These are phyloP conservation scores for Carapus acus DNA, from an alignment of 2,797 vertebrate species.

Conservation along the genomic window DNA sequence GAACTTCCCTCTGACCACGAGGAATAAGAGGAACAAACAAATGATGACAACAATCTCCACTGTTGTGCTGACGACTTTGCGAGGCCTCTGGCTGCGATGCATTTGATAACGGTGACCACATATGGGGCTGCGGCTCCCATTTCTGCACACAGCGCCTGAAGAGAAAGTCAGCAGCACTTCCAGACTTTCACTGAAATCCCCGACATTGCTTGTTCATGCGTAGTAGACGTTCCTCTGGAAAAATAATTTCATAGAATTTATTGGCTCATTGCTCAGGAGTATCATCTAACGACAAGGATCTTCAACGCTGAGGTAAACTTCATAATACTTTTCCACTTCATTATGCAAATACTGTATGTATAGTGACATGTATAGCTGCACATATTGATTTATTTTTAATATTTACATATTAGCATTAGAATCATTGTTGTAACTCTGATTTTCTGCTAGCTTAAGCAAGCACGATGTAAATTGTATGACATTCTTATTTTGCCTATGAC, in stretches of 20 bases:
- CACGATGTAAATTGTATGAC: no score
- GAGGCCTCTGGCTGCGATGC: slow-evolving; percentile 50
- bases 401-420: no score
- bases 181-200: slow-evolving; percentile 17
- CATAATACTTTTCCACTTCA: not conserved
- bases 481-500: no score
- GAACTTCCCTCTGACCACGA: slow-evolving; percentile 68
- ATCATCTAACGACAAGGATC: slow-evolving; percentile 9
- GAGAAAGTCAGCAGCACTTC: slow-evolving; percentile 26
- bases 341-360: not conserved
- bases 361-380: not conserved
- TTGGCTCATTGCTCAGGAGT: not conserved
- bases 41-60: slow-evolving; percentile 62
- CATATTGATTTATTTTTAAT: no score
- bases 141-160: slow-evolving; percentile 28
- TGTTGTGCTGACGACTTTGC: slow-evolving; percentile 46
- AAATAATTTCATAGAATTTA: slow-evolving; percentile 2
- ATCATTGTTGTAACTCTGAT: not conserved
- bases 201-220: not conserved
- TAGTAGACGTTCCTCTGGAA: not conserved
- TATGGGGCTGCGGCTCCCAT: slow-evolving; percentile 27
- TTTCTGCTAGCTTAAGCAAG: not conserved
- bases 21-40: slow-evolving; percentile 72
- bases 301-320: slow-evolving; percentile 42
- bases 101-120: slow-evolving; percentile 43